These are phyloP conservation scores for Blera fallax DNA, from an alignment of 2,888 invertebrate genomes.

Conservation along the genomic window DNA sequence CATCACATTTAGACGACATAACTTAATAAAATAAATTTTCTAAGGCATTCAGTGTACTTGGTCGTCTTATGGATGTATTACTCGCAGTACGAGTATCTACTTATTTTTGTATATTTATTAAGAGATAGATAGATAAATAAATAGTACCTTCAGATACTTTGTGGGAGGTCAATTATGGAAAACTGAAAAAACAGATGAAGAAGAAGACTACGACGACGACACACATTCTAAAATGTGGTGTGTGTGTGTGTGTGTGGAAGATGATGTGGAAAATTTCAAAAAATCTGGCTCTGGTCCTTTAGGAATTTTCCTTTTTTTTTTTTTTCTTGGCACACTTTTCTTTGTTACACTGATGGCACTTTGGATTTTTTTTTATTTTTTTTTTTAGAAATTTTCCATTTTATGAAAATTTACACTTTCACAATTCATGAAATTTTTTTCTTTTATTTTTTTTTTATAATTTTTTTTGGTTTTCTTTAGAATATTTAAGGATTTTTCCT, in stretches of 20 bases:
- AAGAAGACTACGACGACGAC: constrained; percentile 13
- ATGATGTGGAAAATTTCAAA: constrained; percentile 20
- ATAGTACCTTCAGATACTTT: constrained; percentile 55
- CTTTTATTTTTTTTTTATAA: not conserved
- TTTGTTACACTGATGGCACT: not conserved
- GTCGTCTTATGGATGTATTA: too few species aligned
- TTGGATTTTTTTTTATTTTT: too few species aligned
- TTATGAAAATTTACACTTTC: not conserved
- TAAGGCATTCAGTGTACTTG: not conserved
- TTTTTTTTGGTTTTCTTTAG: constrained; percentile 18
- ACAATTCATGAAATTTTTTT: too few species aligned
- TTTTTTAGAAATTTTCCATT: not conserved
- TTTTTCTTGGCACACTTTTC: not conserved
- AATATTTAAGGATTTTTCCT: constrained; percentile 30
- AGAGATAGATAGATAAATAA: constrained; percentile 16
- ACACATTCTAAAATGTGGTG: constrained; percentile 2
- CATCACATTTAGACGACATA: constrained; percentile 51
- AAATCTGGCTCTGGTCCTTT: not conserved
- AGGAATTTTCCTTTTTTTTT: not conserved
- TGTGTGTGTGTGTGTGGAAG: not conserved
- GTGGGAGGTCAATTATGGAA: constrained; percentile 49
- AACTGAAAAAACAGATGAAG: constrained; percentile 24
- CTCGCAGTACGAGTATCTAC: not conserved
- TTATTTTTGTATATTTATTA: constrained; percentile 1
- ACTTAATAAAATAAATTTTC: constrained; percentile 53